Conservation (phyloP, 2,888 invertebrate species). For the Thereva nobilitata region DNA sequence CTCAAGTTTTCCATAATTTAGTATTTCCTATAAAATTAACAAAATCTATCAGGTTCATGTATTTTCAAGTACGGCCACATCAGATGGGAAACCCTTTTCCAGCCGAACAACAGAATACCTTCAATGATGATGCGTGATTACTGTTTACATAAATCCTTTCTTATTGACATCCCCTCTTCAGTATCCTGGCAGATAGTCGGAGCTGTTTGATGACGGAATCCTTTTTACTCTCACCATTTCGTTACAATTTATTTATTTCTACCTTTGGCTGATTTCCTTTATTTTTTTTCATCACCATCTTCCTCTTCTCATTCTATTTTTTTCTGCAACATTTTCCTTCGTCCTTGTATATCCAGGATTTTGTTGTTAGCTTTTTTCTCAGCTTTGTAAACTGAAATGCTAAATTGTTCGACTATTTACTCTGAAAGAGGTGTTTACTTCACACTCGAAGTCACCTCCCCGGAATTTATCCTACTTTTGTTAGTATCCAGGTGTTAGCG, state of each 20-base stretch:
- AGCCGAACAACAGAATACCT: background rate
- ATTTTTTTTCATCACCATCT: slow-evolving; percentile 10
- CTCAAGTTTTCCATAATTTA: no score
- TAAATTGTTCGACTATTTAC: slow-evolving; percentile 34
- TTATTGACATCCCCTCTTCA: slow-evolving; percentile 8
- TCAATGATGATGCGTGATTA: slow-evolving; percentile 30
- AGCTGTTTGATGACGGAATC: background rate
- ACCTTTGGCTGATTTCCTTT: slow-evolving; percentile 12
- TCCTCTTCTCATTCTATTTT: slow-evolving; percentile 9
- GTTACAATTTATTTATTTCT: slow-evolving; percentile 24
- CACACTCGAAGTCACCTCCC: slow-evolving; percentile 16
- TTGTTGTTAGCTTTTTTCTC: slow-evolving; percentile 24
- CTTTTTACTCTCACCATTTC: slow-evolving; percentile 3
- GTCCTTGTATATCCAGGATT: background rate
- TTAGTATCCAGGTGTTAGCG: background rate
- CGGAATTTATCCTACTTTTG: slow-evolving; percentile 7
- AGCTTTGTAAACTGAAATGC: slow-evolving; percentile 27
- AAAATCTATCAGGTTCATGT: background rate
- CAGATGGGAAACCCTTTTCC: background rate
- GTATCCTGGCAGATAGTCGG: slow-evolving; percentile 8
- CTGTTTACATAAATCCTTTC: slow-evolving; percentile 24
- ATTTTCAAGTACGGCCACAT: background rate
- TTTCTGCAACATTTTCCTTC: background rate
- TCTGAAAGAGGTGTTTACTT: slow-evolving; percentile 31
- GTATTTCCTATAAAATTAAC: background rate